phyloP scores from a whole-genome alignment of 2,888 invertebrate genomes.

The Nebria salina region DNA sequence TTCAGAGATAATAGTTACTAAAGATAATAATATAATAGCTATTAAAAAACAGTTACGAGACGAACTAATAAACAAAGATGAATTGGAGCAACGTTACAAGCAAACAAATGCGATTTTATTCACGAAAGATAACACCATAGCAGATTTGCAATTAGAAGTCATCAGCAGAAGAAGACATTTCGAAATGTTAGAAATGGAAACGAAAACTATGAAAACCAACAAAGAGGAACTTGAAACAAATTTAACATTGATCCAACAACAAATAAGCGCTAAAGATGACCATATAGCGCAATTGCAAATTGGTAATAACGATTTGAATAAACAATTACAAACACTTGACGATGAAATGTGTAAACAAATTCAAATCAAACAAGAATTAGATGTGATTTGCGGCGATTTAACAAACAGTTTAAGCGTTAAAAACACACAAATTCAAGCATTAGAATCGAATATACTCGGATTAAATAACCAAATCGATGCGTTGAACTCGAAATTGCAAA shows the following conservation, averaged over 20 bases:
- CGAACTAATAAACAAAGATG: conserved; percentile 3
- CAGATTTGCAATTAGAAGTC: background rate
- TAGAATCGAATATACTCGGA: background rate
- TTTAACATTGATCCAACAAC: background rate
- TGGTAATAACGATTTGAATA: too few relatives aligned
- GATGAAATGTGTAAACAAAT: too few relatives aligned
- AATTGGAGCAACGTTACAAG: background rate
- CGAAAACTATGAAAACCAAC: background rate
- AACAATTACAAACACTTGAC: too few relatives aligned
- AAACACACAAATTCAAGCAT: background rate
- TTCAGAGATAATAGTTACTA: background rate
- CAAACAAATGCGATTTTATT: conserved; percentile 1
- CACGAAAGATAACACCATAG: background rate
- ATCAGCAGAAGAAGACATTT: conserved; percentile 4
- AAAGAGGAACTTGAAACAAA: background rate
- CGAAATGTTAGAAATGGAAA: conserved; percentile 7
- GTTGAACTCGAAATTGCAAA: background rate
- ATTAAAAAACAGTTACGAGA: background rate
- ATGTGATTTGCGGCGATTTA: background rate
- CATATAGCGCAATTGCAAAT: too few relatives aligned
- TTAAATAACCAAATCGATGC: background rate
- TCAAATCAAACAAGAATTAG: conserved; percentile 14
- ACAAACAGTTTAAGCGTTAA: background rate
- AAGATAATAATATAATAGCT: background rate
- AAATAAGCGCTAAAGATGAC: too few relatives aligned